A percentile compares a stretch with the other conserved stretches of the same genome.
phyloP scores from a whole-genome alignment of 2,797 vertebrate species.

The Helostoma temminkii region DNA sequence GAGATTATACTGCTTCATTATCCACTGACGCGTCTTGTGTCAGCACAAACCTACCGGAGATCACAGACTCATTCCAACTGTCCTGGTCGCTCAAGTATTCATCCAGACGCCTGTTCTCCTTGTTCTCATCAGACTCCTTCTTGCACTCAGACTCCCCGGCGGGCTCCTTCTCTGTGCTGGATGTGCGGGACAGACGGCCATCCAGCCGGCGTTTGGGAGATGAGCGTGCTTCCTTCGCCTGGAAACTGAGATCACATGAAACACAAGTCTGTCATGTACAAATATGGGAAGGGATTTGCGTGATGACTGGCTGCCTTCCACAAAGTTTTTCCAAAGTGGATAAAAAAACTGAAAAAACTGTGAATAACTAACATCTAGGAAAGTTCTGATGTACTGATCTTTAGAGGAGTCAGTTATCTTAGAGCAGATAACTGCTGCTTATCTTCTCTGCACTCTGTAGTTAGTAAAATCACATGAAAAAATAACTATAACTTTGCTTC shows the following conservation, averaged over 20 bases:
- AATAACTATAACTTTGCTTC: too few relatives aligned
- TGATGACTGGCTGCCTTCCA: background rate
- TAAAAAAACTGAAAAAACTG: background rate
- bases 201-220: constrained; percentile 92
- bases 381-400: background rate
- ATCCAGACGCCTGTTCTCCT: constrained; percentile 93
- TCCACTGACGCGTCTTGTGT: constrained; percentile 8
- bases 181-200: constrained; percentile 86
- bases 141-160: constrained; percentile 70
- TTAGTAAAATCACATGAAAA: too few relatives aligned
- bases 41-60: constrained; percentile 88
- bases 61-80: constrained; percentile 92
- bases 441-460: too few relatives aligned
- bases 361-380: too few relatives aligned
- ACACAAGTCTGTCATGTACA: constrained; percentile 21
- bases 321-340: background rate
- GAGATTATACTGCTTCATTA: constrained; percentile 55
- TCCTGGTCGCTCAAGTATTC: constrained; percentile 91
- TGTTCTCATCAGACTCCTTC: constrained; percentile 94
- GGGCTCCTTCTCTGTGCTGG: constrained; percentile 87
- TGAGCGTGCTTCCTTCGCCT: constrained; percentile 88
- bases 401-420: background rate
- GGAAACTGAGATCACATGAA: constrained; percentile 85
- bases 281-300: background rate
- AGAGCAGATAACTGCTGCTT: background rate